Percentiles rank a stretch among this genome's conserved stretches.
Conservation (phyloP, 2,888 invertebrate species). For the Nipponacmea schrenckii region DNA sequence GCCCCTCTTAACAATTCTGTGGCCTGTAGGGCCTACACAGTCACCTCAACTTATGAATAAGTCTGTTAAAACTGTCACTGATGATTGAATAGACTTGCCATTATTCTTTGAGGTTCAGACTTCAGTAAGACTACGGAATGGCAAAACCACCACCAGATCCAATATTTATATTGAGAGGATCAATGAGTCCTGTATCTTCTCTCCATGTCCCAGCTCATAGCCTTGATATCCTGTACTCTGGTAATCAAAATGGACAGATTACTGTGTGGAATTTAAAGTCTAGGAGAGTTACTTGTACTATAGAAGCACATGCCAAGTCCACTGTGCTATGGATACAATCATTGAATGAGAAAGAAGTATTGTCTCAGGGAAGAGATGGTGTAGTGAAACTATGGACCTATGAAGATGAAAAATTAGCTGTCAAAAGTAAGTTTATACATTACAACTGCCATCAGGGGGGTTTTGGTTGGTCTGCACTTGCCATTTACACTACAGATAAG, state of each 20-base stretch:
- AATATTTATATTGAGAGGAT: slow-evolving; percentile 36
- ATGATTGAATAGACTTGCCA: too few species aligned
- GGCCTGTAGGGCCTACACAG: too few species aligned
- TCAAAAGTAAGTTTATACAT: slow-evolving; percentile 29
- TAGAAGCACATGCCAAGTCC: slow-evolving; percentile 36
- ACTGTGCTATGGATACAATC: slow-evolving; percentile 44
- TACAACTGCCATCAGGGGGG: too few species aligned
- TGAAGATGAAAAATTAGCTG: slow-evolving; percentile 27
- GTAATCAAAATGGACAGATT: slow-evolving; percentile 43
- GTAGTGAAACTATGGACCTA: slow-evolving; percentile 40
- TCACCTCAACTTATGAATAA: too few species aligned
- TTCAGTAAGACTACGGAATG: too few species aligned
- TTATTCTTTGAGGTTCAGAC: too few species aligned
- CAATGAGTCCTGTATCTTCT: slow-evolving; percentile 39
- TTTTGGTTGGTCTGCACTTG: too few species aligned
- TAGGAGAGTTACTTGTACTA: slow-evolving; percentile 27
- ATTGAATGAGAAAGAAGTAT: slow-evolving; percentile 25
- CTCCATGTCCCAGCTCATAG: slow-evolving; percentile 28
- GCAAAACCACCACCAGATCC: slow-evolving; percentile 38
- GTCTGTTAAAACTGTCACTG: too few species aligned
- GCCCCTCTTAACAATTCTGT: too few species aligned
- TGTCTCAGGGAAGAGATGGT: slow-evolving; percentile 57
- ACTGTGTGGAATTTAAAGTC: slow-evolving; percentile 42
- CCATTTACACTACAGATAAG: too few species aligned
- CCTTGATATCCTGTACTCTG: slow-evolving; percentile 37